phyloP scores from a whole-genome alignment of 2,113 vertebrate genomes.

The Platichthys stellatus region DNA sequence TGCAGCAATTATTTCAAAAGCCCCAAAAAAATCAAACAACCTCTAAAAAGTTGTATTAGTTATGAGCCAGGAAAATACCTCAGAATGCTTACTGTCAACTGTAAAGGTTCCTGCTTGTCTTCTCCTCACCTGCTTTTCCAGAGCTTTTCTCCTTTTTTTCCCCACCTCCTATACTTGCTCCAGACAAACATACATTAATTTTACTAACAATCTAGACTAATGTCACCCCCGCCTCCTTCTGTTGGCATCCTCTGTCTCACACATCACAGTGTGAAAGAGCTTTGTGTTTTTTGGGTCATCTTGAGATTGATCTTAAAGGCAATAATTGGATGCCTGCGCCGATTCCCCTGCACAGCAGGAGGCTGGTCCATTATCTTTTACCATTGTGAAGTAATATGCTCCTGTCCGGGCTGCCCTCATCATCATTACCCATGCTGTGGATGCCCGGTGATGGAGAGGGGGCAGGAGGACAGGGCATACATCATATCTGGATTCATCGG shows the following conservation, averaged over 20 bases:
- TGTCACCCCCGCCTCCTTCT: constrained; percentile 32
- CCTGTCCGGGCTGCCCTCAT: constrained; percentile 73
- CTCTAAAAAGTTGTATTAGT: constrained; percentile 59
- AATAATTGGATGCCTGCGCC: constrained; percentile 78
- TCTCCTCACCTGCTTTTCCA: constrained; percentile 16
- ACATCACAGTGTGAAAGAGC: constrained; percentile 44
- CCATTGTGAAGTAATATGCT: constrained; percentile 70
- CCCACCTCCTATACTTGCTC: neutral
- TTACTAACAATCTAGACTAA: constrained; percentile 63
- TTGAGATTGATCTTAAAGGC: constrained; percentile 71
- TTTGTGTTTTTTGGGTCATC: constrained; percentile 65
- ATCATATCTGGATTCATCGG: constrained; percentile 77
- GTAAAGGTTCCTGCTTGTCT: constrained; percentile 20
- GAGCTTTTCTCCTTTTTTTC: constrained; percentile 6
- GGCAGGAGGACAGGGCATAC: constrained; percentile 73
- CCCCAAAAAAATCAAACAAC: constrained; percentile 53
- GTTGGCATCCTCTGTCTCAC: constrained; percentile 39
- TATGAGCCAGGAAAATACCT: constrained; percentile 48
- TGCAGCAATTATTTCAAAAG: constrained; percentile 74
- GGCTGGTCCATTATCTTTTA: constrained; percentile 78
- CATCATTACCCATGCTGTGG: constrained; percentile 76
- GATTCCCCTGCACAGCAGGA: constrained; percentile 71
- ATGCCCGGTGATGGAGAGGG: constrained; percentile 73
- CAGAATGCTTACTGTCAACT: constrained; percentile 28
- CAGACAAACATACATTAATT: constrained; percentile 49